A percentile compares a stretch with the other conserved stretches of the same genome.
Evolutionary conservation across 2,797 vertebrate genomes (phyloP).

Genomic region (Prionace glauca): DNA sequence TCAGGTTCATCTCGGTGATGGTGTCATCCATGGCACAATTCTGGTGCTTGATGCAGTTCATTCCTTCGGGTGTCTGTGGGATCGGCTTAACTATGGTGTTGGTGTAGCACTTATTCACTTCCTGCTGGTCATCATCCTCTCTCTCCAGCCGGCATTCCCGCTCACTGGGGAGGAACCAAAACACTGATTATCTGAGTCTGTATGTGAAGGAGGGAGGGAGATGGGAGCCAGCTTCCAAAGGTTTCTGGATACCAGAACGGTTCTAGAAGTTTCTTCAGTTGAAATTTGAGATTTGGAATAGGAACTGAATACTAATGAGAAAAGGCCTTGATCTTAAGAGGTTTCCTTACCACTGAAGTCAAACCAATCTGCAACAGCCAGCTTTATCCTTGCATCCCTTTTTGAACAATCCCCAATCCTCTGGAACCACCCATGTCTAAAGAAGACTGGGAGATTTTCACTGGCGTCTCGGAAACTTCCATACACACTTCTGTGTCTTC

Average conservation of each 20-base stretch:
- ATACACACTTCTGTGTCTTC: too few relatives aligned
- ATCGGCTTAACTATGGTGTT: conserved; percentile 81
- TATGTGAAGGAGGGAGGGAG: neutral
- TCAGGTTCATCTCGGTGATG: conserved; percentile 76
- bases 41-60: conserved; percentile 47
- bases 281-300: neutral
- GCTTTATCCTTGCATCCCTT: too few relatives aligned
- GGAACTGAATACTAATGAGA: neutral
- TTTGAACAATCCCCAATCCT: too few relatives aligned
- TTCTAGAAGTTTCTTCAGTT: neutral
- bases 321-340: neutral
- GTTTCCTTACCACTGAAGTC: too few relatives aligned
- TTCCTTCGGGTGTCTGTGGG: conserved; percentile 60
- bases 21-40: conserved; percentile 71
- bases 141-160: conserved; percentile 59
- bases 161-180: conserved; percentile 43
- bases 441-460: too few relatives aligned
- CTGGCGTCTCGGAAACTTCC: too few relatives aligned
- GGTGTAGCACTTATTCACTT: conserved; percentile 77
- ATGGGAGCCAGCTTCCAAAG: neutral
- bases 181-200: neutral
- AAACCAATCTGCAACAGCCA: too few relatives aligned
- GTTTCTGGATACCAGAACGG: neutral
- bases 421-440: too few relatives aligned
- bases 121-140: conserved; percentile 63